Evolutionary conservation across 2,888 invertebrate genomes (phyloP), one percentile per base, ranked within the genome.

Genomic region (Leptinotarsa tumamoca): DNA sequence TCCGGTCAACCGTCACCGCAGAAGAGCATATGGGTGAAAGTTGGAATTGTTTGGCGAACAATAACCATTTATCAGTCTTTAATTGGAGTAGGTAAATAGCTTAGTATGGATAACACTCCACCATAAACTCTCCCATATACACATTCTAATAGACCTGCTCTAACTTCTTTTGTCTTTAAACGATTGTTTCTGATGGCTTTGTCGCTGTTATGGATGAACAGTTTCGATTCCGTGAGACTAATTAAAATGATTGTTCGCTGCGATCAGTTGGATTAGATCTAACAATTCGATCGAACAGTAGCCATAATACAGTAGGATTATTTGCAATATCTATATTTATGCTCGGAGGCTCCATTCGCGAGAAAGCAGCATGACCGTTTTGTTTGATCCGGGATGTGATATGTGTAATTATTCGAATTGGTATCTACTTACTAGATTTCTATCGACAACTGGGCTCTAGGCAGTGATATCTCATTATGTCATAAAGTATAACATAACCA

Each of bases 11-110:
- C 15, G 33, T 63, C 69, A 70, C n/a, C 43, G 33, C 58, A 49
- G 58, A 58, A 70, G 61, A 70, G 81, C 80, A 80, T 79, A 83
- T 81, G 83, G 85, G 87, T 86, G 87, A 87, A 87, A 87, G 87
- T 87, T 83, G 82, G 85, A 85, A 87, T 87, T 87, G 86, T 86
- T 86, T 85, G 85, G 83, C 81, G 84, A 85, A 88, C 87, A 87
- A 88, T 88, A 88, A 88, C 86, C 87, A 86, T 88, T 85, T 82
- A 88, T 88, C 88, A 88, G 86, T 82, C 87, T 88, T 86, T 88
- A 88, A 88, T 88, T 88, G 88, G 88, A 88, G 86, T 87, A 86
- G 85, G 87, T 87, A 87, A 87, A 87, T 86, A 85, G 87, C 87
- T 86, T 80, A 81, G 80, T 84, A 85, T 82, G 86, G 85, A 83